phyloP scores from a whole-genome alignment of 2,797 vertebrate genomes.

The Muscicapa striata region DNA sequence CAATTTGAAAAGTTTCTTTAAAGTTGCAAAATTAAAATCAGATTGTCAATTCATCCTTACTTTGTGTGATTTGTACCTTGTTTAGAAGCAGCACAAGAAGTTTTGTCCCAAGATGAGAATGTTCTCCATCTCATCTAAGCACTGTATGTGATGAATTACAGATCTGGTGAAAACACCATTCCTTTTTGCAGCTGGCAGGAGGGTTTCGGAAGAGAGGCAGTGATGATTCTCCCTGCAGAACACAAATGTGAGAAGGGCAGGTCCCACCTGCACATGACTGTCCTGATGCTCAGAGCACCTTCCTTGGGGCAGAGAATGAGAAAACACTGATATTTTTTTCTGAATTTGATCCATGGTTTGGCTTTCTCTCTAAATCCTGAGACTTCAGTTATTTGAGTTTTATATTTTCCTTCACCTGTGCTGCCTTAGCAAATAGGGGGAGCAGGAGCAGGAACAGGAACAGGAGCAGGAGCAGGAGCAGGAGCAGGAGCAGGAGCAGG shows the following conservation, averaged over 20 bases:
- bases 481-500: not conserved
- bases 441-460: not conserved
- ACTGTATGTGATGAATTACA: not conserved
- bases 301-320: too few relatives aligned
- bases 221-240: not conserved
- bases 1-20: not conserved
- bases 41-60: not conserved
- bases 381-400: not conserved
- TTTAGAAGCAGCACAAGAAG: not conserved
- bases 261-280: fast-evolving
- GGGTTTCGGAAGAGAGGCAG: not conserved
- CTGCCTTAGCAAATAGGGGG: not conserved
- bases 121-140: not conserved
- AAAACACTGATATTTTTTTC: not conserved
- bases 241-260: not conserved
- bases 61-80: not conserved
- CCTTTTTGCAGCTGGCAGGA: not conserved
- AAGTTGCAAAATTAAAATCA: not conserved
- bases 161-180: not conserved
- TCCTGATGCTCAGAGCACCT: not conserved
- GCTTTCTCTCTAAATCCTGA: not conserved
- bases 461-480: not conserved
- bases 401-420: not conserved
- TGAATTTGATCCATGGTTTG: not conserved
- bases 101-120: not conserved